Base-by-base conservation (phyloP, 2,797 vertebrate species). In the Tauraco hartlaubi region DNA sequence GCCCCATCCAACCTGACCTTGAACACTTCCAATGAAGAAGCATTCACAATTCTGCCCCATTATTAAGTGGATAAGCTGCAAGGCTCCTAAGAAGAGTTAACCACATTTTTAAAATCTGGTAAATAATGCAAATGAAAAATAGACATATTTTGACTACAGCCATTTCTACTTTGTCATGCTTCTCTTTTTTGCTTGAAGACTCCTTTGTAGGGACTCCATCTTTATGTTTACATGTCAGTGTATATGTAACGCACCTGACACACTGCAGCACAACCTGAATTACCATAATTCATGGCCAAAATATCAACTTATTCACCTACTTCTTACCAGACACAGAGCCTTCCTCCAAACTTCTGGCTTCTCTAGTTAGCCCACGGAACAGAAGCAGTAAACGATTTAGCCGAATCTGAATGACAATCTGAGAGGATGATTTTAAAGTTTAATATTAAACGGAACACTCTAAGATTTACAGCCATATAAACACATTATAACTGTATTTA, bases 351-450 rank as follows among this genome's bases (percentile, higher is more conserved):
- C 12, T 15, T 89, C 58, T 3, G 12, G 35, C 26, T 46, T 90
- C 73, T 62, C 35, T 95, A 37, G 67, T 82, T 80, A 97, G 88
- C 43, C 67, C 75, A 80, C 19, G 96, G 63, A 98, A 28, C 51
- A 91, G 83, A 37, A 12, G 29, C 35, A 98, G 86, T 80, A 96
- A 93, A 43, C 5, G 81, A 39, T 96, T 84, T 73, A 98, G 87
- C 18, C 97, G 97, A 82, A n/a, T 87, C 33, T 97, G 95, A 86
- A 95, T 19, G 82, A 98, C 77, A 95, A 97, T 6, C 98, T 98
- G 77, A 80, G 56, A 93, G 71, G 85, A 88, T 48, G 9, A 85
- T 91, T 91, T 33, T 92, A 29, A 85, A 80, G 35, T 76, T 85
- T n/a, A 84, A 44, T 77, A 74, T 20, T 33, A 78, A 73, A 12